Percentiles rank a stretch among this genome's conserved stretches.
Conservation (phyloP, 37 sponge, comb jelly and placozoan genomes). For the Mnemiopsis leidyi region DNA sequence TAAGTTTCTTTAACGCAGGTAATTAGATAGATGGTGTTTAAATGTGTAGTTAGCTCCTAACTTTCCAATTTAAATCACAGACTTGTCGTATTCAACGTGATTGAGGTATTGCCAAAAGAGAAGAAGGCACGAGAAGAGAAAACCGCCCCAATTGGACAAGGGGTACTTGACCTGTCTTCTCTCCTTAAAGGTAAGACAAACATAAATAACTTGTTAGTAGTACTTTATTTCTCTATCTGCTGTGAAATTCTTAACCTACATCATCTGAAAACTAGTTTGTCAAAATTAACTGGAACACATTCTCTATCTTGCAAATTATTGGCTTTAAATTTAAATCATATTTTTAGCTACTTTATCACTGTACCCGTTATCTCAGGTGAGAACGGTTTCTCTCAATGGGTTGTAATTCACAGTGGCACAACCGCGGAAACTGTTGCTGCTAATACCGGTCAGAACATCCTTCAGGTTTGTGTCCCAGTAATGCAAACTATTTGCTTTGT, state of each 20-base stretch:
- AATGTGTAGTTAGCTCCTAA: too few relatives aligned
- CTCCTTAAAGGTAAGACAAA: constrained; percentile 65
- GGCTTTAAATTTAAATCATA: not conserved
- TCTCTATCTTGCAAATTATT: too few relatives aligned
- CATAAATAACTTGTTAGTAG: too few relatives aligned
- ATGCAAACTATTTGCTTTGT: too few relatives aligned
- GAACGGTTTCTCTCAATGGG: not conserved
- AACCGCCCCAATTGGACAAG: constrained; percentile 71
- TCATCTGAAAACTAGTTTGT: too few relatives aligned
- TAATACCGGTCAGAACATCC: constrained; percentile 53
- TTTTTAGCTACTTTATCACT: too few relatives aligned
- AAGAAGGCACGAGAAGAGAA: constrained; percentile 88
- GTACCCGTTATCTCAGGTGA: constrained; percentile 47
- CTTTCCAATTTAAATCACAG: not conserved
- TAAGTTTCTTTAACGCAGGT: too few relatives aligned
- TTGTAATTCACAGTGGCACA: constrained; percentile 42
- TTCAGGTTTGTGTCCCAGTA: too few relatives aligned
- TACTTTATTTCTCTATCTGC: too few relatives aligned
- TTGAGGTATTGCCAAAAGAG: constrained; percentile 83
- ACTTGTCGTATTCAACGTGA: constrained; percentile 27
- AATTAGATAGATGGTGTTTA: too few relatives aligned
- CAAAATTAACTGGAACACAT: too few relatives aligned
- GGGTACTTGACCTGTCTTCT: constrained; percentile 75
- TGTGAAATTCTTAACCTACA: too few relatives aligned
- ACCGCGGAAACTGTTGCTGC: constrained; percentile 62